These are phyloP conservation scores for Chlorospingus flavigularis DNA, from an alignment of 2,797 vertebrate species.

Conservation along the genomic window DNA sequence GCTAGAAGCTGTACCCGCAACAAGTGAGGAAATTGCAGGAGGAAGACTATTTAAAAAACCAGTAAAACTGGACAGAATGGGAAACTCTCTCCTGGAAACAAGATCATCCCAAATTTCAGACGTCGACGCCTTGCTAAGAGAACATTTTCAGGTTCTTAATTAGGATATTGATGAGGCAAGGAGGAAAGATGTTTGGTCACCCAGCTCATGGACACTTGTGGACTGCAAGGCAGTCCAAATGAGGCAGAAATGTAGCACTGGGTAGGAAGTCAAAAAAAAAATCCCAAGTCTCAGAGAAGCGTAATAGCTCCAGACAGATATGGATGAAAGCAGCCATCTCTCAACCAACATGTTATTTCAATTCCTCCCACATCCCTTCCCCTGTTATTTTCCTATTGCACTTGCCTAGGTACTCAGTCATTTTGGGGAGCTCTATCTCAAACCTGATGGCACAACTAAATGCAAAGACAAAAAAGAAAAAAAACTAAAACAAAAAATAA, in stretches of 20 bases:
- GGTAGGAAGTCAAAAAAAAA: background rate
- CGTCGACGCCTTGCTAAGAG: background rate
- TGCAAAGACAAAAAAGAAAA: fast-evolving
- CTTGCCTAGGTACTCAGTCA: background rate
- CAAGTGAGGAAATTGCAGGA: background rate
- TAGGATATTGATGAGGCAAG: background rate
- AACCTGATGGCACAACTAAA: fast-evolving
- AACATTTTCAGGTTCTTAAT: background rate
- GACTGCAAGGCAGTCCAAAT: background rate
- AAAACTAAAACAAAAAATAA: background rate
- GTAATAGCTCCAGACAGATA: background rate
- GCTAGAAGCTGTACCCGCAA: background rate
- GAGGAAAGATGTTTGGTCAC: background rate
- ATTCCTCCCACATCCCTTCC: background rate
- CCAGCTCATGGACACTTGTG: background rate
- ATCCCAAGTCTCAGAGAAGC: background rate
- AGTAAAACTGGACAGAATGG: background rate
- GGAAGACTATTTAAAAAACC: background rate
- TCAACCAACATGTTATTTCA: background rate
- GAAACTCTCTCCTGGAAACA: background rate
- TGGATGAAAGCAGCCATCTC: background rate
- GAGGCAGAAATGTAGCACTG: background rate
- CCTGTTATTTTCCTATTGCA: background rate
- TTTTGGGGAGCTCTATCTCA: background rate
- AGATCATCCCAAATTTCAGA: background rate